Evolutionary conservation across 1,140 invertebrate species (phyloP), one percentile per base, ranked within the genome.

Genomic region (Heliconius hewitsoni): DNA sequence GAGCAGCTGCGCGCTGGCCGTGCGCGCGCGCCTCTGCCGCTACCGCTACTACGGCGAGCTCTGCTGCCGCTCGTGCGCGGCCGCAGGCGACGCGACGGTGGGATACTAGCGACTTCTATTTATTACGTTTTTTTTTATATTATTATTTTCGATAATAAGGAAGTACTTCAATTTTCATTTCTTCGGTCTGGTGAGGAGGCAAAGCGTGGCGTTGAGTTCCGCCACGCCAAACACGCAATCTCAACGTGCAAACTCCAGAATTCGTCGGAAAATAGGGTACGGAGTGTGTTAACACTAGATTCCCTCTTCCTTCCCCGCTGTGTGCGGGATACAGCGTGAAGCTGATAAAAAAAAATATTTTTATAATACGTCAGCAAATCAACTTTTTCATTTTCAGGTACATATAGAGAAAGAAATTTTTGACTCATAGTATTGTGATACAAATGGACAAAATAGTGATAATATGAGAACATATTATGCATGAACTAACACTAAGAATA

Each of bases 1-100:
- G 82, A 86, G 93, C 42, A 97, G 97, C 88, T 98, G 97, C 88
- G 95, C 95, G 73, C 94, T 97, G 82, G 97, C 97, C 1, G 96
- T 96, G 1, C 96, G 97, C 89, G 97, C 97, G 34, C 95, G 97
- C 42, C 95, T 98, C 1, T 98, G 97, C 91, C 96, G 95, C 85
- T 98, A 97, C 89, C 95, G 96, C 73, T 98, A 97, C 91, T 98
- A 98, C 91, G 96, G 96, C 50, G 95, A 95, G 71, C 96, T 96
- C 78, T 98, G 98, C 86, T 98, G 98, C 91, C 90, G 94, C 18
- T 96, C 97, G 74, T 97, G 97, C 88, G 88, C 46, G 87, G 87
- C 55, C 81, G 82, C 83, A 86, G 78, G 83, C 83, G 78, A 18
- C 50, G 52, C 23, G 23, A 75, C 78, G 82, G 82, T 87, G 79